These are phyloP conservation scores for Ostrea edulis DNA, from an alignment of 1,140 invertebrate genomes.

Conservation along the genomic window DNA sequence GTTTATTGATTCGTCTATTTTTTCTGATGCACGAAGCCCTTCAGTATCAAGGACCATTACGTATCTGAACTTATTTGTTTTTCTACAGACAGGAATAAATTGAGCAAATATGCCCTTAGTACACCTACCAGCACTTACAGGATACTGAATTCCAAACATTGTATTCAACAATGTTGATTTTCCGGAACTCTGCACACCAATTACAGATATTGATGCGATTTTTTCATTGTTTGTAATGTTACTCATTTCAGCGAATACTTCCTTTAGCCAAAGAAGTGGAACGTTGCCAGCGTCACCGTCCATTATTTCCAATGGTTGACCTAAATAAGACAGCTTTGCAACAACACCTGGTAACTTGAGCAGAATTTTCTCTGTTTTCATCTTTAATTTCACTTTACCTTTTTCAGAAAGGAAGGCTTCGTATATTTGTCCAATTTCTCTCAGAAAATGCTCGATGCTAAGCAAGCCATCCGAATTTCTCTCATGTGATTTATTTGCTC, in stretches of 20 bases:
- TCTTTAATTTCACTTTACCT: not conserved
- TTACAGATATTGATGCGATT: constrained; percentile 31
- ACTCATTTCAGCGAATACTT: constrained; percentile 31
- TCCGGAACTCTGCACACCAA: constrained; percentile 53
- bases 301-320: constrained; percentile 49
- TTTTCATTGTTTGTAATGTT: not conserved
- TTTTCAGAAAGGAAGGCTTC: not conserved
- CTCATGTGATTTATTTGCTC: not conserved
- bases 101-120: constrained; percentile 49
- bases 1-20: not conserved
- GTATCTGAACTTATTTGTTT: not conserved
- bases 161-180: constrained; percentile 51
- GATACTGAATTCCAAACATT: constrained; percentile 50
- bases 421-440: constrained; percentile 52
- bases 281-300: constrained; percentile 51
- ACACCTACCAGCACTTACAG: constrained; percentile 51
- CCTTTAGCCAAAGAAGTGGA: constrained; percentile 39
- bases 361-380: not conserved
- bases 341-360: not conserved
- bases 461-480: constrained; percentile 36
- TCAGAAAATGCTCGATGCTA: constrained; percentile 48
- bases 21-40: constrained; percentile 44
- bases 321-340: constrained; percentile 3
- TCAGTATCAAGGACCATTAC: constrained; percentile 50
- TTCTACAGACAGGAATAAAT: constrained; percentile 27